Percentiles rank a stretch among this genome's conserved stretches.
phyloP scores from a whole-genome alignment of 2,797 vertebrate genomes.

The Sebastes trivittatus region DNA sequence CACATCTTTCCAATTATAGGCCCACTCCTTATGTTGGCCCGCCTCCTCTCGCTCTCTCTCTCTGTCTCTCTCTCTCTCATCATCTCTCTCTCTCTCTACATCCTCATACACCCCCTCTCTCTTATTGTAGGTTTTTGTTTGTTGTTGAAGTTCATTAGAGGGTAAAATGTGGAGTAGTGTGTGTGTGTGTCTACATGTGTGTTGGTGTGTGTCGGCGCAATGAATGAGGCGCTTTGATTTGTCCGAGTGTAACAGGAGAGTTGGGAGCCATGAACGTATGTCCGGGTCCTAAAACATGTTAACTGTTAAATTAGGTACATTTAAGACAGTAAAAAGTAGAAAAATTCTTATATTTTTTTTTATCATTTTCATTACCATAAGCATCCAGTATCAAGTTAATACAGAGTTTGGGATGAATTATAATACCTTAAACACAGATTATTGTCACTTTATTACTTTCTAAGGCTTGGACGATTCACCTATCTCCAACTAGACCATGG shows the following conservation, averaged over 20 bases:
- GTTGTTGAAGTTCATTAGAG: constrained; percentile 63
- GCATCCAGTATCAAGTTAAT: neutral
- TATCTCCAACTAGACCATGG: too few species aligned
- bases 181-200: constrained; percentile 1
- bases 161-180: constrained; percentile 31
- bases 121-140: constrained; percentile 58
- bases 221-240: constrained; percentile 35
- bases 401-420: neutral
- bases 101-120: neutral
- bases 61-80: neutral
- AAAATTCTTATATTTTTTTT: neutral
- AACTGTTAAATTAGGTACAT: neutral
- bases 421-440: neutral
- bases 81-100: constrained; percentile 2
- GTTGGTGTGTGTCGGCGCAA: constrained; percentile 6
- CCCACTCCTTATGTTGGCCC: constrained; percentile 84
- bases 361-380: neutral
- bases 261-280: neutral
- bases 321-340: neutral
- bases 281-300: neutral
- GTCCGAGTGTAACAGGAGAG: neutral
- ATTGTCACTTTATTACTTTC: neutral
- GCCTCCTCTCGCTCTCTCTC: constrained; percentile 57
- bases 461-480: too few species aligned
- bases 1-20: constrained; percentile 96